Percentiles rank a stretch among this genome's conserved stretches.
These are phyloP conservation scores for Rotaria sp. DNA, from an alignment of 2,888 invertebrate species.

Conservation along the genomic window DNA sequence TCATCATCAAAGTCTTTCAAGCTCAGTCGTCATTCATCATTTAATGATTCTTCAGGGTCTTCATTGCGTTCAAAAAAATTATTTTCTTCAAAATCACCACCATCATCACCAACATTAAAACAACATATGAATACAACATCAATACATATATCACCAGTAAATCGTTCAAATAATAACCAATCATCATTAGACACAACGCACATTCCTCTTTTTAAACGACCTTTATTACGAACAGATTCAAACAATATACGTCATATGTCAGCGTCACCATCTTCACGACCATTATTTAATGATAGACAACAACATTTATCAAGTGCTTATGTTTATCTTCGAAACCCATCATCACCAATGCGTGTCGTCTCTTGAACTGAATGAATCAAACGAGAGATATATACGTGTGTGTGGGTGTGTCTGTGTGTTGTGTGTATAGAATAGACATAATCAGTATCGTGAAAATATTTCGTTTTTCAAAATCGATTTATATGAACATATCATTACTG, in stretches of 20 bases:
- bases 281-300: not conserved
- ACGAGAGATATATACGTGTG: not conserved
- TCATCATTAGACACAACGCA: not conserved
- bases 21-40: slow-evolving; percentile 24
- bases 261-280: not conserved
- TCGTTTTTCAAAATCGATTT: no score
- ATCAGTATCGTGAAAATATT: not conserved
- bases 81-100: not conserved
- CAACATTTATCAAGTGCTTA: not conserved
- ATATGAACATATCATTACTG: no score
- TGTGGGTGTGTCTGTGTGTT: not conserved
- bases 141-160: not conserved
- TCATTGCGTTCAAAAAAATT: not conserved
- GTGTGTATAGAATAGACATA: not conserved
- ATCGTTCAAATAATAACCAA: not conserved
- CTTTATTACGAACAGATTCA: not conserved
- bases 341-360: not conserved
- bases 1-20: slow-evolving; percentile 1
- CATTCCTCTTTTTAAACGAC: not conserved
- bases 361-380: not conserved
- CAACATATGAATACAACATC: not conserved
- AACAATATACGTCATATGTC: not conserved
- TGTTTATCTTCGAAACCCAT: not conserved
- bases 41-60: not conserved
- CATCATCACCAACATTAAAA: not conserved